Conservation (phyloP, 2,113 vertebrate species). For the Potamarius usumacintae region DNA sequence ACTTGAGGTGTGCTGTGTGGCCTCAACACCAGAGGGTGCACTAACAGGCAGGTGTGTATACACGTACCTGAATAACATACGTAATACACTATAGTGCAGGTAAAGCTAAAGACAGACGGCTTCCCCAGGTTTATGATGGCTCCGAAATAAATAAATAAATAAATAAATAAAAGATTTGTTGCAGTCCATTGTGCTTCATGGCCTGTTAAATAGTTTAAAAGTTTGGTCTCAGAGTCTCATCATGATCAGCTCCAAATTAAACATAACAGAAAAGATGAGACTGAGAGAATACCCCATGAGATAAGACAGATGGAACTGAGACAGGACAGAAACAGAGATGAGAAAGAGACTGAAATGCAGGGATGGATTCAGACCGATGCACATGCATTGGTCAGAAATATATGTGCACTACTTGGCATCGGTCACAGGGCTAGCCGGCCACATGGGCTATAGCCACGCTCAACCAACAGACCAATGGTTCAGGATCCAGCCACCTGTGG, state of each 20-base stretch:
- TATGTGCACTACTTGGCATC: too few relatives aligned
- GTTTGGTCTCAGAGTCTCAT: too few relatives aligned
- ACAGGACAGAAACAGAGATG: not conserved
- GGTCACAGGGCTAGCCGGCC: too few relatives aligned
- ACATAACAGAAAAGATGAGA: too few relatives aligned
- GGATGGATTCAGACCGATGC: too few relatives aligned
- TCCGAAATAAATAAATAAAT: not conserved
- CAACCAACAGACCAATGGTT: too few relatives aligned
- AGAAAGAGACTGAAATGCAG: not conserved
- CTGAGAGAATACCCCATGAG: too few relatives aligned
- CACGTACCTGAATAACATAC: not conserved
- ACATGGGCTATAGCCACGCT: too few relatives aligned
- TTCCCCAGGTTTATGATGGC: not conserved
- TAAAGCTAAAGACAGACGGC: not conserved
- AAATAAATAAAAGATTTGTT: not conserved
- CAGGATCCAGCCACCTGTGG: too few relatives aligned
- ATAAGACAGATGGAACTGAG: not conserved
- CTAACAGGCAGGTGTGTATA: not conserved
- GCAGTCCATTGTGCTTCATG: not conserved
- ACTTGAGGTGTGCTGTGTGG: not conserved
- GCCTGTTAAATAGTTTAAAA: too few relatives aligned
- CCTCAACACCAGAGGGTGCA: constrained; percentile 6
- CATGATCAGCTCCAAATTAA: too few relatives aligned
- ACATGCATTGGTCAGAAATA: too few relatives aligned
- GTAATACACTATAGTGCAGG: not conserved